phyloP scores from a whole-genome alignment of 1,140 invertebrate species.

The Ylistrum balloti region DNA sequence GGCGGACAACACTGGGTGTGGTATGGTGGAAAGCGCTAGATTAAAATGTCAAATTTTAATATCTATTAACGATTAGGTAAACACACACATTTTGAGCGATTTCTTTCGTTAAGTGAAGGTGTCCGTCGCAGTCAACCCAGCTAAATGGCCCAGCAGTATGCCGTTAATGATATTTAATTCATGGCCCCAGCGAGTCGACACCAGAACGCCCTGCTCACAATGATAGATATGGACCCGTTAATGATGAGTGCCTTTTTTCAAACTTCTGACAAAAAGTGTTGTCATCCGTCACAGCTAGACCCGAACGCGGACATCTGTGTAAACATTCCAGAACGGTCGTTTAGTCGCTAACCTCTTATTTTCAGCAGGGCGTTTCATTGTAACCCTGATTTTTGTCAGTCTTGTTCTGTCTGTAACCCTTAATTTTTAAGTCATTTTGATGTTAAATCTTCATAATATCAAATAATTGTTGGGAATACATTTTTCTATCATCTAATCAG shows the following conservation, averaged over 20 bases:
- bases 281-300: background rate
- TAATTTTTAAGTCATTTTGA: background rate
- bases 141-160: background rate
- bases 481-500: slow-evolving; percentile 12
- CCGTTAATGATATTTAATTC: slow-evolving; percentile 12
- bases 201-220: background rate
- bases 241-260: background rate
- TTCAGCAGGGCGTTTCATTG: background rate
- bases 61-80: slow-evolving; percentile 11
- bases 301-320: background rate
- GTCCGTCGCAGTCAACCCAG: background rate
- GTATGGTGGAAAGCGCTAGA: background rate
- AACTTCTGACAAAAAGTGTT: slow-evolving; percentile 4
- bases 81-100: background rate
- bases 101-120: background rate
- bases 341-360: background rate
- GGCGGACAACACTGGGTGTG: background rate
- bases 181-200: background rate
- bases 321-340: background rate
- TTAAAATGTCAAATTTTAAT: slow-evolving; percentile 29
- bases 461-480: slow-evolving; percentile 16
- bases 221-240: slow-evolving; percentile 14
- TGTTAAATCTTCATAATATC: background rate
- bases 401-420: background rate
- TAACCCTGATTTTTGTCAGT: background rate